Evolutionary conservation across 1,140 invertebrate species (phyloP).

Genomic region (Drosophila ohnishii): DNA sequence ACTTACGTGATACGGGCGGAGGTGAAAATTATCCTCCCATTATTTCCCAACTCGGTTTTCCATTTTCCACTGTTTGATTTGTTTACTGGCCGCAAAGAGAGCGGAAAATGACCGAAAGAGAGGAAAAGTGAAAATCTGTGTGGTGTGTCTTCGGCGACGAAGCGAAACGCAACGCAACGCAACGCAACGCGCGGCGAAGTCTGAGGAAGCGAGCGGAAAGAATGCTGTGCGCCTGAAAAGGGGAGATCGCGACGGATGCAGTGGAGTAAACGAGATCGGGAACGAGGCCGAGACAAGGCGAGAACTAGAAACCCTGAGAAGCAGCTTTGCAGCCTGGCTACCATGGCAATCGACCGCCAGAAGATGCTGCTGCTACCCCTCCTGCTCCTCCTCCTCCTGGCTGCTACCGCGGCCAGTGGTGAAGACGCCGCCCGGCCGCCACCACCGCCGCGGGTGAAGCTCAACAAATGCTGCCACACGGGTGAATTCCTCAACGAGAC

Average conservation of each 20-base stretch:
- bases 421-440: not conserved
- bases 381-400: not conserved
- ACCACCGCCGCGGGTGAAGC: slow-evolving; percentile 57
- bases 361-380: not conserved
- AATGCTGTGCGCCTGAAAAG: slow-evolving; percentile 7
- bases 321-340: not conserved
- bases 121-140: slow-evolving; percentile 41
- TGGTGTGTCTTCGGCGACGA: slow-evolving; percentile 15
- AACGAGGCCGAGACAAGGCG: slow-evolving; percentile 6
- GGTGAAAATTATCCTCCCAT: slow-evolving; percentile 9
- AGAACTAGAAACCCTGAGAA: slow-evolving; percentile 6
- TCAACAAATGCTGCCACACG: slow-evolving; percentile 81
- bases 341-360: not conserved
- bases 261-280: slow-evolving; percentile 17
- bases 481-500: slow-evolving; percentile 70
- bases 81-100: slow-evolving; percentile 22
- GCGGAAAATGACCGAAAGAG: slow-evolving; percentile 18
- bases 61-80: slow-evolving; percentile 21
- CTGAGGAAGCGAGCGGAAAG: not conserved
- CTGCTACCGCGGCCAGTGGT: not conserved
- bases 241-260: slow-evolving; percentile 13
- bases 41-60: slow-evolving; percentile 1
- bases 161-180: slow-evolving; percentile 28
- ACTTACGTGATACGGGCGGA: slow-evolving; percentile 22
- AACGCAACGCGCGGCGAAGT: not conserved